Base-by-base conservation (phyloP, 2,797 vertebrate genomes). In the Trematomus bernacchii region DNA sequence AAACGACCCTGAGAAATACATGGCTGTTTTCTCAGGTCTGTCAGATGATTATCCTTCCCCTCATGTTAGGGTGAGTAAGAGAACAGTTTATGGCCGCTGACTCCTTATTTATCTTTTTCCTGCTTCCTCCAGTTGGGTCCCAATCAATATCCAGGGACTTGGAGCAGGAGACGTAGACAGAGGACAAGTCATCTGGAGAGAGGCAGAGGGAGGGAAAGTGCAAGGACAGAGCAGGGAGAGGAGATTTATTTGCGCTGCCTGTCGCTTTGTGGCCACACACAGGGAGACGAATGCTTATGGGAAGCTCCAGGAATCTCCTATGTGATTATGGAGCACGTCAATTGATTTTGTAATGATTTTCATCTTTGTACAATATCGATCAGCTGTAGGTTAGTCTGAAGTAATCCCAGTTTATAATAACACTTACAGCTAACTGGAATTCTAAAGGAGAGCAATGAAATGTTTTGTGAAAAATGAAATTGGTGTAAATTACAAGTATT, bases 71-170 rank as follows among this genome's bases (percentile, higher is more conserved):
- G 59, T 83, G 85, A 90, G 82, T 71, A 78, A 90, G 88, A 78
- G 85, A 86, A 83, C 83, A 84, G 76, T 89, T 94, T 92, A 93
- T 83, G 89, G 89, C 86, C 87, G 85, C 84, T 80, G 91, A 91
- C 89, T 92, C 83, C 83, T 87, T 93, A 94, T 94, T 94, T 92
- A 89, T 95, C 92, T 91, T 92, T 82, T 86, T 62, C 84, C 57
- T 73, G 73, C 82, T 91, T 86, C 86, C 79, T 86, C 83, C 83
- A 86, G 87, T 85, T 76, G 62, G 79, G 80, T 82, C 74, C 80
- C 82, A 90, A 95, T 95, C 94, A 90, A 95, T 95, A 94, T 80
- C 69, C 75, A 82, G 77, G 76, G 87, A 91, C 90, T 91, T 76
- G 84, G 85, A 90, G 85, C 51, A 70, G 84, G 73, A 78, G 76